phyloP scores from a whole-genome alignment of 2,113 vertebrate genomes.

The Phoenicopterus ruber region DNA sequence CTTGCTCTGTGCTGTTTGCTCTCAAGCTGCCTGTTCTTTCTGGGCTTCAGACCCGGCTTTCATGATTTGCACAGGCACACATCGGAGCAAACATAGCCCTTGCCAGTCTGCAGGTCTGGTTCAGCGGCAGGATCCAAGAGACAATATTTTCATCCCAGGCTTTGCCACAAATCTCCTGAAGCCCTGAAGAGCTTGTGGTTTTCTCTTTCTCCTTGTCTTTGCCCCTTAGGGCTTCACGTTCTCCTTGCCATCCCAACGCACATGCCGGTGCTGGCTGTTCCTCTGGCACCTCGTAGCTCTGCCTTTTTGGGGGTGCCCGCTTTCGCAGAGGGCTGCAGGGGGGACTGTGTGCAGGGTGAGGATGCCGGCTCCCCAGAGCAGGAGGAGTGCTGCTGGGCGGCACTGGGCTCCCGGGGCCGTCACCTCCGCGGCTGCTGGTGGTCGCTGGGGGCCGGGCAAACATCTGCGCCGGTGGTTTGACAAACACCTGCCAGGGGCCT shows the following conservation, averaged over 20 bases:
- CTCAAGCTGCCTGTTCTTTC: not conserved
- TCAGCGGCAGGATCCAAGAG: not conserved
- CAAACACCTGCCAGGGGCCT: not conserved
- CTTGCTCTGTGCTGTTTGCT: not conserved
- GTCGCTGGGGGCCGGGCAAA: not conserved
- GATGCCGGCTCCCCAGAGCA: not conserved
- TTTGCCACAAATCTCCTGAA: not conserved
- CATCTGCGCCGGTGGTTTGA: not conserved
- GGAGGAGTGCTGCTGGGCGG: not conserved
- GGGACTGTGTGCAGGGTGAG: not conserved
- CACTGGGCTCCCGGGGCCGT: not conserved
- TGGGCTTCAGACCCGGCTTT: not conserved
- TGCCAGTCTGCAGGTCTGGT: not conserved
- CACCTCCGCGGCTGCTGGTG: fast-evolving
- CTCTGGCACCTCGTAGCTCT: not conserved
- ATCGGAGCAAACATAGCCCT: not conserved
- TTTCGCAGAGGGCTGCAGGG: not conserved
- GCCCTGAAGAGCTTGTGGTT: not conserved
- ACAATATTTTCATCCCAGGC: not conserved
- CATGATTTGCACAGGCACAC: not conserved
- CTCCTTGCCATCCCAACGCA: not conserved
- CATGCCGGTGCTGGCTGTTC: fast-evolving
- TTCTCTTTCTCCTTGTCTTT: not conserved
- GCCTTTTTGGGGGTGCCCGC: not conserved
- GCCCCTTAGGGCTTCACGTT: not conserved